phyloP scores from a whole-genome alignment of 2,888 invertebrate genomes.

The Mythimna loreyi region DNA sequence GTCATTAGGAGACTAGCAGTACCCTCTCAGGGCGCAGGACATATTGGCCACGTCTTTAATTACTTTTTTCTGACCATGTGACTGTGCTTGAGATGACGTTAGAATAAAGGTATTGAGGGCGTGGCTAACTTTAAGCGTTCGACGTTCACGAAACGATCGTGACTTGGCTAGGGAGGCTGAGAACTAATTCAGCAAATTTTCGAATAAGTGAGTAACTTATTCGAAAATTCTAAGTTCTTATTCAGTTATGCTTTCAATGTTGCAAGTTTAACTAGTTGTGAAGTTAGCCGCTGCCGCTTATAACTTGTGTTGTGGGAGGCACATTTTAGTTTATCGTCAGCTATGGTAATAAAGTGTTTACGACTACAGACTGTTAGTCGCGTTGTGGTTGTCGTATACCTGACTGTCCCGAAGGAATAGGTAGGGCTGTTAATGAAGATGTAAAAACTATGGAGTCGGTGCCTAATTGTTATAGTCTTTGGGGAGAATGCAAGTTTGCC shows the following conservation, averaged over 20 bases:
- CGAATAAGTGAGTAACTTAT: too few relatives aligned
- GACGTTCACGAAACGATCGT: too few relatives aligned
- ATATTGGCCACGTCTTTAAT: too few relatives aligned
- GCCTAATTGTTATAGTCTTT: not conserved
- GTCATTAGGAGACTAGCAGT: too few relatives aligned
- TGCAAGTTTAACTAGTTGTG: slow-evolving; percentile 16
- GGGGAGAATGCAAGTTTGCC: not conserved
- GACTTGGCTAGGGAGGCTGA: too few relatives aligned
- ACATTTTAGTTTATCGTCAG: slow-evolving; percentile 36
- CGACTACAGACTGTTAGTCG: slow-evolving; percentile 43
- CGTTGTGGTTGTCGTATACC: slow-evolving; percentile 26
- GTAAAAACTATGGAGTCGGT: slow-evolving; percentile 1
- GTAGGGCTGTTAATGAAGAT: slow-evolving; percentile 29
- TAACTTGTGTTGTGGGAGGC: slow-evolving; percentile 8
- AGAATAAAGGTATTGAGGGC: too few relatives aligned
- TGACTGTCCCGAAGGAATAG: slow-evolving; percentile 12
- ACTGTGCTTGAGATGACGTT: too few relatives aligned
- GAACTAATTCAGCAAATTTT: slow-evolving; percentile 28
- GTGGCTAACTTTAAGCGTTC: too few relatives aligned
- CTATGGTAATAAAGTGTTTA: slow-evolving; percentile 62
- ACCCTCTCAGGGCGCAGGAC: too few relatives aligned
- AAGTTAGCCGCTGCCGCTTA: slow-evolving; percentile 36
- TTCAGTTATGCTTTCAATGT: slow-evolving; percentile 26
- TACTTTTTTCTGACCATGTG: too few relatives aligned
- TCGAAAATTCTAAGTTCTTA: slow-evolving; percentile 17